Conservation (phyloP, 2,888 invertebrate species). For the Odontocolon sp. region DNA sequence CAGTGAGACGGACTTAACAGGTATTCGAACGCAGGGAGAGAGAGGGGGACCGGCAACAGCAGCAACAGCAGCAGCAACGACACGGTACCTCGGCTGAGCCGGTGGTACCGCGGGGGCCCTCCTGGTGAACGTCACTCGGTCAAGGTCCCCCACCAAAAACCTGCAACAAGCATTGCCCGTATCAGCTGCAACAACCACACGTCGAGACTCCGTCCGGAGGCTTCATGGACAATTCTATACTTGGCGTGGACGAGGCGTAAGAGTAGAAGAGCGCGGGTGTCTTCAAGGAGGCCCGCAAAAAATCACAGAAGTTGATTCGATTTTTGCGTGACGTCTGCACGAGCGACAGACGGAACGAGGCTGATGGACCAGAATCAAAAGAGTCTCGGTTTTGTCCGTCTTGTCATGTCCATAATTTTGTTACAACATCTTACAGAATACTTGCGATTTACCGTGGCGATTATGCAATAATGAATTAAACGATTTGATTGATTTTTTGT, state of each 20-base stretch:
- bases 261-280: conserved; percentile 16
- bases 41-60: conserved; percentile 1
- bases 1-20: conserved; percentile 63
- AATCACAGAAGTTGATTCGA: neutral
- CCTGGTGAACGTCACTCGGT: conserved; percentile 76
- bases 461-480: too few relatives aligned
- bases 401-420: too few relatives aligned
- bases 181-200: conserved; percentile 39
- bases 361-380: too few relatives aligned
- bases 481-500: neutral
- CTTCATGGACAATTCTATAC: conserved; percentile 73
- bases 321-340: neutral
- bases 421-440: too few relatives aligned
- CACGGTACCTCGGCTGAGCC: conserved; percentile 20
- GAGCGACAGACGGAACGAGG: too few relatives aligned
- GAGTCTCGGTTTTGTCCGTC: too few relatives aligned
- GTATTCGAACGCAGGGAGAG: conserved; percentile 57
- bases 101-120: conserved; percentile 27
- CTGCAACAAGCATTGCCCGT: conserved; percentile 54
- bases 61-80: neutral
- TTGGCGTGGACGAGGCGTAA: conserved; percentile 65
- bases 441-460: too few relatives aligned
- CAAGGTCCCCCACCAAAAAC: conserved; percentile 78
- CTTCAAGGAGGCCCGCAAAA: neutral
- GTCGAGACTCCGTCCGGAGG: conserved; percentile 27